Evolutionary conservation across 2,888 invertebrate genomes (phyloP).

Genomic region (Ectemnius continuus): DNA sequence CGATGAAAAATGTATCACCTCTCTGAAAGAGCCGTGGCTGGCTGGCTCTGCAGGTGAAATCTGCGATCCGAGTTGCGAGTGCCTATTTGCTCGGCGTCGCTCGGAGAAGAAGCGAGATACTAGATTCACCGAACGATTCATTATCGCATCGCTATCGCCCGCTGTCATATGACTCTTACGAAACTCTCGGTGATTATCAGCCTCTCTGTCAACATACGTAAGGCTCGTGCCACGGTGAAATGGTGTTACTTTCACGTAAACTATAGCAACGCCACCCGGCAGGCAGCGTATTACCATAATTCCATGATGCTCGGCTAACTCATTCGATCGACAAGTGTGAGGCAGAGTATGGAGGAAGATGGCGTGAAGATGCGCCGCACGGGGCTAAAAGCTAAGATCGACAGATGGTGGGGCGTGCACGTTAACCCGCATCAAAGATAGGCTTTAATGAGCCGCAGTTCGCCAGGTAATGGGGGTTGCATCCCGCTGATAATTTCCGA

Average conservation of each 20-base stretch:
- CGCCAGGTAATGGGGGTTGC: conserved; percentile 72
- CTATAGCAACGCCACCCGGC: no score
- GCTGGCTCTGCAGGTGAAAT: no score
- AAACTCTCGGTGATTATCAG: conserved; percentile 1
- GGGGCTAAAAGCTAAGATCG: conserved; percentile 10
- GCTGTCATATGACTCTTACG: neutral
- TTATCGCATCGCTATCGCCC: conserved; percentile 4
- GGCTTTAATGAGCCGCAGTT: conserved; percentile 64
- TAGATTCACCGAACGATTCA: conserved; percentile 1
- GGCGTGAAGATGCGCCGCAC: conserved; percentile 10
- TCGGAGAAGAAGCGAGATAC: neutral
- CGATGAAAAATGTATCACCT: no score
- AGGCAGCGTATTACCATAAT: no score
- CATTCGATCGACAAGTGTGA: neutral
- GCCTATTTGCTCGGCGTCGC: neutral
- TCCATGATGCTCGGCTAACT: no score
- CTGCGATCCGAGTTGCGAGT: no score
- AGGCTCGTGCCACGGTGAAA: no score
- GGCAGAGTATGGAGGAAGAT: conserved; percentile 15
- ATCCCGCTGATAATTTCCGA: conserved; percentile 76
- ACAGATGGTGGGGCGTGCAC: conserved; percentile 31
- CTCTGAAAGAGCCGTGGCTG: no score
- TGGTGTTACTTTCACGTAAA: no score
- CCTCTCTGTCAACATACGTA: neutral
- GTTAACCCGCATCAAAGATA: conserved; percentile 65